Conservation (phyloP, 2,888 invertebrate genomes). For the Sarcophaga subvicina region DNA sequence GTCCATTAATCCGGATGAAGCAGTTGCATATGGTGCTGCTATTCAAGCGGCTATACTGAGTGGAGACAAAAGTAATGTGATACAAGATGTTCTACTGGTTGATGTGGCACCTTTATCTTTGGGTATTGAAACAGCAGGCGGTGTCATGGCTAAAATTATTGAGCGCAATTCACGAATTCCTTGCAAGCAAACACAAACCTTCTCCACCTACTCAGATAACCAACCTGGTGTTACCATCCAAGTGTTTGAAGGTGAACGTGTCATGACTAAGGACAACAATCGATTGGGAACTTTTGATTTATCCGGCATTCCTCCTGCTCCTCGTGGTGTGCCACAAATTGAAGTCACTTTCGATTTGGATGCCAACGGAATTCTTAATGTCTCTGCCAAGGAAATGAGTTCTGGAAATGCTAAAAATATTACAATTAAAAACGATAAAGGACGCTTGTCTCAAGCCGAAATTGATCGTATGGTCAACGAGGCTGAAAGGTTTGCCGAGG, state of each 20-base stretch:
- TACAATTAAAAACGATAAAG: constrained; percentile 92
- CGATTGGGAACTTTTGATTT: constrained; percentile 97
- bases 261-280: constrained; percentile 97
- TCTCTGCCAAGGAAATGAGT: constrained; percentile 88
- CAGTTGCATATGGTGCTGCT: constrained; percentile 90
- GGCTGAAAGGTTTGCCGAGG: constrained; percentile 88
- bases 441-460: constrained; percentile 90
- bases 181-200: constrained; percentile 88
- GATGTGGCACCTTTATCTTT: constrained; percentile 88
- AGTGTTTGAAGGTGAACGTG: constrained; percentile 90
- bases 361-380: constrained; percentile 97
- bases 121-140: constrained; percentile 90
- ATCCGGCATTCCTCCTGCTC: constrained; percentile 97
- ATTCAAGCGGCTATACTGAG: constrained; percentile 88
- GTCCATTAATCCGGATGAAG: constrained; percentile 91
- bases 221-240: constrained; percentile 89
- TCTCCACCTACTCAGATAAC: constrained; percentile 92
- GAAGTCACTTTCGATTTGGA: constrained; percentile 93
- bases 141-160: constrained; percentile 90
- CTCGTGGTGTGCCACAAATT: constrained; percentile 92
- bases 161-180: constrained; percentile 88
- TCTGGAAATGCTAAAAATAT: constrained; percentile 88
- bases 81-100: constrained; percentile 88
- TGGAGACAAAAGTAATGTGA: constrained; percentile 87
- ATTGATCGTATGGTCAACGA: constrained; percentile 91